These are phyloP conservation scores for Lasioglossum leucozonium DNA, from an alignment of 2,888 invertebrate genomes.

Conservation along the genomic window DNA sequence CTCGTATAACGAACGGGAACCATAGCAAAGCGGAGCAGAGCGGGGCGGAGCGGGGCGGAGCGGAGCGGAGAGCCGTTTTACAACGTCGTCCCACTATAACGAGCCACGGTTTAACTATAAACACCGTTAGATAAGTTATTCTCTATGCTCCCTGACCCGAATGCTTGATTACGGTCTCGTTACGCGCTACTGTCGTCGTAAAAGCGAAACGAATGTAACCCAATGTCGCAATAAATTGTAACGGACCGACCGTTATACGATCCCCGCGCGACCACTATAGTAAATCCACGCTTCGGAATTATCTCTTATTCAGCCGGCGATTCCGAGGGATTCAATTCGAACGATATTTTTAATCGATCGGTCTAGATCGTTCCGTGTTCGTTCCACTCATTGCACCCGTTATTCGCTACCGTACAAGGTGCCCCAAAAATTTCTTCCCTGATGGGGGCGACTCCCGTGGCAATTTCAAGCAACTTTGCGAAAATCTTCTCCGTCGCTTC, in stretches of 20 bases:
- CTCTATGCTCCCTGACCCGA: slow-evolving; percentile 59
- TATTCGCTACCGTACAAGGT: too few relatives aligned
- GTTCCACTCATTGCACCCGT: too few relatives aligned
- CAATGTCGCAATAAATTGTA: slow-evolving; percentile 66
- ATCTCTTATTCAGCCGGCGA: slow-evolving; percentile 29
- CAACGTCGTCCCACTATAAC: slow-evolving; percentile 21
- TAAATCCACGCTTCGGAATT: slow-evolving; percentile 52
- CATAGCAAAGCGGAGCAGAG: background rate
- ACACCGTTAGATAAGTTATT: slow-evolving; percentile 62
- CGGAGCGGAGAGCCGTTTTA: slow-evolving; percentile 30
- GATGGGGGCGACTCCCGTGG: too few relatives aligned
- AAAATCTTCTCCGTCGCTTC: too few relatives aligned
- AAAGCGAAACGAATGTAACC: slow-evolving; percentile 56
- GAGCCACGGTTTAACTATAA: slow-evolving; percentile 46
- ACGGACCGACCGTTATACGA: slow-evolving; percentile 59
- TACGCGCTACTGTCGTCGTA: slow-evolving; percentile 62
- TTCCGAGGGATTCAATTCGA: slow-evolving; percentile 27
- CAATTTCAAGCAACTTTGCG: too few relatives aligned
- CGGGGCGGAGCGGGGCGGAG: background rate
- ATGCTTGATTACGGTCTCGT: slow-evolving; percentile 60
- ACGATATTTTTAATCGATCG: slow-evolving; percentile 21
- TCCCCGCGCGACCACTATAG: slow-evolving; percentile 1
- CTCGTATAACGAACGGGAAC: slow-evolving; percentile 44
- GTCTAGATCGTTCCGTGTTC: background rate
- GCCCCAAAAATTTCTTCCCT: too few relatives aligned